Conservation (phyloP, 35 echinoderm and acorn worm genomes). For the Apostichopus parvimensis region DNA sequence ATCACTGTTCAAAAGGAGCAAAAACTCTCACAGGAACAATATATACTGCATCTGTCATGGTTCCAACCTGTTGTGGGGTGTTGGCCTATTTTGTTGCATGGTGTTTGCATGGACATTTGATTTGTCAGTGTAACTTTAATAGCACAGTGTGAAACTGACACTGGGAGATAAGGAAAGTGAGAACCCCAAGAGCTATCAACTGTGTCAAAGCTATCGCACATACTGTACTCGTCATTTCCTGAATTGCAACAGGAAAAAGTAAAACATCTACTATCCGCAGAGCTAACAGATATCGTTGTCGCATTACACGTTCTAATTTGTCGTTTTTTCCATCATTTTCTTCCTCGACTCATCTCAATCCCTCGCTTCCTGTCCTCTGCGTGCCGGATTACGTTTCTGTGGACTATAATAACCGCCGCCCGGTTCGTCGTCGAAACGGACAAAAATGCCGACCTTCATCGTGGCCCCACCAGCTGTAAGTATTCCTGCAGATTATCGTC, state of each 20-base stretch:
- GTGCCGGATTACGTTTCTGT: background rate
- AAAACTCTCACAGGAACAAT: background rate
- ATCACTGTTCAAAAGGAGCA: background rate
- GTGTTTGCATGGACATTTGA: background rate
- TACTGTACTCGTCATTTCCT: slow-evolving; percentile 6
- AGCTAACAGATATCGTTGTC: background rate
- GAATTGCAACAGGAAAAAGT: slow-evolving; percentile 20
- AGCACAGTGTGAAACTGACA: background rate
- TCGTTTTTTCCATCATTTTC: background rate
- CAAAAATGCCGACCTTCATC: slow-evolving; percentile 24
- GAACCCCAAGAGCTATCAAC: background rate
- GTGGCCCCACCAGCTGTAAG: slow-evolving; percentile 37
- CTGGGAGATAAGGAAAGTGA: background rate
- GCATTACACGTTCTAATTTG: background rate
- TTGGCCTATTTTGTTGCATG: slow-evolving; percentile 18
- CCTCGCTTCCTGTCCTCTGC: slow-evolving; percentile 13
- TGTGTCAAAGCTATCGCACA: slow-evolving; percentile 14
- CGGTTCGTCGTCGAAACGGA: background rate
- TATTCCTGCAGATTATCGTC: background rate
- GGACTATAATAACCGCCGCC: background rate
- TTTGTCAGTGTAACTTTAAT: background rate
- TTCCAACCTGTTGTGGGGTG: slow-evolving; percentile 11
- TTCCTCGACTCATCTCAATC: background rate
- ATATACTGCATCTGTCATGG: background rate
- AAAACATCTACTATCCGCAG: background rate